Percentiles rank a stretch among this genome's conserved stretches.
phyloP scores from a whole-genome alignment of 2,113 vertebrate genomes.

The Lathamus discolor region DNA sequence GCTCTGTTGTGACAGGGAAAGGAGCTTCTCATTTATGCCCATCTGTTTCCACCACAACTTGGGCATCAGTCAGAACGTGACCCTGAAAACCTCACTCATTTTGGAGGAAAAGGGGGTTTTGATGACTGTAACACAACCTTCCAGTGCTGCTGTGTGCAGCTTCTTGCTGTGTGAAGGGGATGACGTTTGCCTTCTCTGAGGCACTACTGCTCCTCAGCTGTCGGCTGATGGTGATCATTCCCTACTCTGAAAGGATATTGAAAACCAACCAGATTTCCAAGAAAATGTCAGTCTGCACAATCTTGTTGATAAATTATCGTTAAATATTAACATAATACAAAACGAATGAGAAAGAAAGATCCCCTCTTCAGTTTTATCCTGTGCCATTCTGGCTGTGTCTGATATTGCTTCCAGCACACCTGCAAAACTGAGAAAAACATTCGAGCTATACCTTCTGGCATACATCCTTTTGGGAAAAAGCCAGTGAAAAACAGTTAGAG shows the following conservation, averaged over 20 bases:
- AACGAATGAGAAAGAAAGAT: neutral
- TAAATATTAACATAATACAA: neutral
- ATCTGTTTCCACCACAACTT: neutral
- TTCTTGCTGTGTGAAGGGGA: neutral
- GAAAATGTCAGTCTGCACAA: neutral
- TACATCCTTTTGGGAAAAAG: neutral
- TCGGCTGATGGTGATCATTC: neutral
- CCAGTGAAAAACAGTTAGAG: neutral
- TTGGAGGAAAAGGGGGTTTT: neutral
- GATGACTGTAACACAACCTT: neutral
- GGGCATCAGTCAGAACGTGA: neutral
- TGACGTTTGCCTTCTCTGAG: neutral
- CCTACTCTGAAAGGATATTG: neutral
- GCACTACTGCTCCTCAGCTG: neutral
- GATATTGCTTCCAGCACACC: neutral
- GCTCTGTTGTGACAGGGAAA: neutral
- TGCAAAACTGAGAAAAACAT: neutral
- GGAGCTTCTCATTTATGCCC: neutral
- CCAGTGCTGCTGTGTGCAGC: accelerated
- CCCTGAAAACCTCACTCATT: neutral
- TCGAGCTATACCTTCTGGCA: neutral
- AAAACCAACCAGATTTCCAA: neutral
- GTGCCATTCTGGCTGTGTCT: neutral
- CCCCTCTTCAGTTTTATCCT: neutral
- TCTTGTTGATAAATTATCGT: neutral